Evolutionary conservation across 2,113 vertebrate species (phyloP).

Genomic region (Cyanocitta stelleri): DNA sequence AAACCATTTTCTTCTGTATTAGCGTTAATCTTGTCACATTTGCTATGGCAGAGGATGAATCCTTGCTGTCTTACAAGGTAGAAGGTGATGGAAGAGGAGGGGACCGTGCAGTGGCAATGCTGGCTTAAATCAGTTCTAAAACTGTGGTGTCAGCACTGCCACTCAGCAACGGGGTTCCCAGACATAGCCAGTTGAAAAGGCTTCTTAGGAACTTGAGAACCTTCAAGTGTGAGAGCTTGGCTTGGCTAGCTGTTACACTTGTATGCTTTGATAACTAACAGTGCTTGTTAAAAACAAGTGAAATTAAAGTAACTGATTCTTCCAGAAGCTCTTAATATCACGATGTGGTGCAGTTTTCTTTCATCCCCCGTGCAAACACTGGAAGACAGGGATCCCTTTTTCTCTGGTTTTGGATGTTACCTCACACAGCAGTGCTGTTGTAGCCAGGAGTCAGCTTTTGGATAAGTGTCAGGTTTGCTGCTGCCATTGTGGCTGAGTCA

Average conservation of each 20-base stretch:
- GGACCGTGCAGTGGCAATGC: background rate
- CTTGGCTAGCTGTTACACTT: background rate
- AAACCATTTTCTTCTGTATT: background rate
- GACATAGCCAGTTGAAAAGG: background rate
- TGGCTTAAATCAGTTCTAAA: background rate
- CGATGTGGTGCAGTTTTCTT: background rate
- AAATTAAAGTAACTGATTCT: background rate
- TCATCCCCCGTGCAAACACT: background rate
- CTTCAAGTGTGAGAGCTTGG: fast-evolving
- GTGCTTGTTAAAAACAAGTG: background rate
- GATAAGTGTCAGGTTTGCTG: background rate
- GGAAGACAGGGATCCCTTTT: background rate
- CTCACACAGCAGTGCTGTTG: background rate
- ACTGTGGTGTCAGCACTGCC: background rate
- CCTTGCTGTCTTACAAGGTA: background rate
- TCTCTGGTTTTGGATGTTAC: background rate
- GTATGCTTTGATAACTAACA: background rate
- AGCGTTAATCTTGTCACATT: fast-evolving
- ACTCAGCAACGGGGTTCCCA: background rate
- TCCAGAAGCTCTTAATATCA: background rate
- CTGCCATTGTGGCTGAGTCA: background rate
- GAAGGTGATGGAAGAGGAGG: background rate
- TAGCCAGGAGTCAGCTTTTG: background rate
- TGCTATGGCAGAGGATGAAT: background rate
- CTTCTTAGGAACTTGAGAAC: background rate